Base-by-base conservation (phyloP, 1,140 invertebrate genomes). In the Drosophila varians region DNA sequence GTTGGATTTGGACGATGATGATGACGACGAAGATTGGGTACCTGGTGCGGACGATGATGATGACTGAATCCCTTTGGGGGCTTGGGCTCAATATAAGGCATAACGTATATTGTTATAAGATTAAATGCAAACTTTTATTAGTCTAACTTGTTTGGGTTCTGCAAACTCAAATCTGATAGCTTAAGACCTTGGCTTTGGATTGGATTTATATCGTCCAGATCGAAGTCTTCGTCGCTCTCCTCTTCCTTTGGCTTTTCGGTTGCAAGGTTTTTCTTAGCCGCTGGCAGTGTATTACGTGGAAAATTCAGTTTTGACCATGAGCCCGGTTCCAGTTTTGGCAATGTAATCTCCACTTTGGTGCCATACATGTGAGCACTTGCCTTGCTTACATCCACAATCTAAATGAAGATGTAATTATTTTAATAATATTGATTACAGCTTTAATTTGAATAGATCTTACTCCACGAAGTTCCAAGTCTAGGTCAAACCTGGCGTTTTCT, bases 271-370 rank as follows among this genome's bases (percentile, higher is more conserved):
- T 80, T 77, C 9, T 53, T 53, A 1, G 55, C 69, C 4, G 66
- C 71, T 19, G 86, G 80, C 34, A 70, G 38, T 21, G 38, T 62
- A 9, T 70, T 65, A 65, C 92, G 91, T 2, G 94, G 94, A 75
- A 96, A 93, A 79, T 96, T 94, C 7, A 98, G 88, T 71, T 94
- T 94, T 2, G 92, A 80, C 98, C 98, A 99, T 45, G 94, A 94
- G 14, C 95, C 94, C 2, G 95, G 92, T 78, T 97, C 96, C 1
- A 93, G 94, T 92, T 99, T 99, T 65, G 95, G 96, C 79, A 99
- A 88, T 78, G 96, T 97, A 8, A 99, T 96, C 92, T 99, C 98
- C 14, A 99, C 94, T 94, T 99, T 99, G n/a, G 97, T 96, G 46
- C 95, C 95, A 68, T 95, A 92, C 94, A 99, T 96, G 11, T 93